phyloP scores from a whole-genome alignment of 2,888 invertebrate genomes.

The Drosophila anomelani region DNA sequence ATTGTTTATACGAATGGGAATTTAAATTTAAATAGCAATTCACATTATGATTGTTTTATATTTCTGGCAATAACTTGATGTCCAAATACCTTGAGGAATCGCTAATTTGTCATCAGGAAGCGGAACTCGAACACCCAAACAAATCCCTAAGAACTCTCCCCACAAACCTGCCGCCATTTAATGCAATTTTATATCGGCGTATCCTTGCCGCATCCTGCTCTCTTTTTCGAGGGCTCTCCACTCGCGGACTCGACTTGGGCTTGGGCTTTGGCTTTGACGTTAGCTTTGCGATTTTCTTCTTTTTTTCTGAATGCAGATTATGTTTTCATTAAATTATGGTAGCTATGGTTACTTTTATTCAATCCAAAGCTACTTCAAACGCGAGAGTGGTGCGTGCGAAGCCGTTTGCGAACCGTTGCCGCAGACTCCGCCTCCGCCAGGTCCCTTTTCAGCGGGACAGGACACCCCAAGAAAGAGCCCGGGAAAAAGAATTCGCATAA shows the following conservation, averaged over 20 bases:
- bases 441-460: slow-evolving; percentile 1
- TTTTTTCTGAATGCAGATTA: slow-evolving; percentile 70
- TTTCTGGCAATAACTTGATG: neutral
- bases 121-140: slow-evolving; percentile 29
- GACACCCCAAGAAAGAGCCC: slow-evolving; percentile 54
- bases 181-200: slow-evolving; percentile 49
- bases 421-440: slow-evolving; percentile 22
- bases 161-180: slow-evolving; percentile 51
- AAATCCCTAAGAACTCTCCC: slow-evolving; percentile 34
- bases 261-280: slow-evolving; percentile 15
- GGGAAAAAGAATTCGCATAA: slow-evolving; percentile 66
- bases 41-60: neutral
- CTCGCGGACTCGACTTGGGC: slow-evolving; percentile 32
- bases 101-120: slow-evolving; percentile 44
- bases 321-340: slow-evolving; percentile 82
- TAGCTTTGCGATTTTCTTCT: slow-evolving; percentile 46
- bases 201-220: slow-evolving; percentile 4
- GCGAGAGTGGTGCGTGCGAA: slow-evolving; percentile 57
- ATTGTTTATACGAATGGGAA: no score
- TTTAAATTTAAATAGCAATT: neutral
- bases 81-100: neutral
- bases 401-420: slow-evolving; percentile 36
- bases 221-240: slow-evolving; percentile 17
- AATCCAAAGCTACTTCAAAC: slow-evolving; percentile 76
- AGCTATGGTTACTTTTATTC: slow-evolving; percentile 79